Conservation (phyloP, 2,888 invertebrate genomes). For the Gastracanthus pulcherrimus region DNA sequence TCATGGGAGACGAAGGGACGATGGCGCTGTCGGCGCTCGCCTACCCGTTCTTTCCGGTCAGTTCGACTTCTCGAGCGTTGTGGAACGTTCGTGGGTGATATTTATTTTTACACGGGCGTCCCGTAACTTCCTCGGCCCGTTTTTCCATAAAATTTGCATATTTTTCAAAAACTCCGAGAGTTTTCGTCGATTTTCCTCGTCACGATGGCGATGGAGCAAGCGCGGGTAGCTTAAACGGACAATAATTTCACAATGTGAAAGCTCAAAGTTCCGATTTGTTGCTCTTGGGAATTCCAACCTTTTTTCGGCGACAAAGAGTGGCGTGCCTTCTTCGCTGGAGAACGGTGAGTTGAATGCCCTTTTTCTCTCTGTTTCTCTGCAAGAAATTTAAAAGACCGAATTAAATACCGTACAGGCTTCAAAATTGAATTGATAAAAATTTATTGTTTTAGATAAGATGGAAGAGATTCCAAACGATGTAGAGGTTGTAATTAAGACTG, state of each 20-base stretch:
- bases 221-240: not conserved
- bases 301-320: not conserved
- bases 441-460: conserved; percentile 35
- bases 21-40: no score
- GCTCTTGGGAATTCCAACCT: not conserved
- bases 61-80: not conserved
- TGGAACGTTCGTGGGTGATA: not conserved
- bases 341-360: not conserved
- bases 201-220: not conserved
- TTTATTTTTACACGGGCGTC: not conserved
- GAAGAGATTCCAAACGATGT: conserved; percentile 14
- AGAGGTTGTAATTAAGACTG: conserved; percentile 38
- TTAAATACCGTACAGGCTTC: not conserved
- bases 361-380: not conserved
- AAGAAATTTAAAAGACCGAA: not conserved
- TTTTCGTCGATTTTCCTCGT: not conserved
- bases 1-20: not conserved
- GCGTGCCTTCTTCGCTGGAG: not conserved
- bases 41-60: no score
- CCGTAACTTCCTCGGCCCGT: not conserved
- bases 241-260: not conserved
- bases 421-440: not conserved
- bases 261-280: not conserved
- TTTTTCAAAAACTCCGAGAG: not conserved
- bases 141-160: not conserved